Evolutionary conservation across 2,888 invertebrate species (phyloP).

Genomic region (Caenorhabditis auriculariae): DNA sequence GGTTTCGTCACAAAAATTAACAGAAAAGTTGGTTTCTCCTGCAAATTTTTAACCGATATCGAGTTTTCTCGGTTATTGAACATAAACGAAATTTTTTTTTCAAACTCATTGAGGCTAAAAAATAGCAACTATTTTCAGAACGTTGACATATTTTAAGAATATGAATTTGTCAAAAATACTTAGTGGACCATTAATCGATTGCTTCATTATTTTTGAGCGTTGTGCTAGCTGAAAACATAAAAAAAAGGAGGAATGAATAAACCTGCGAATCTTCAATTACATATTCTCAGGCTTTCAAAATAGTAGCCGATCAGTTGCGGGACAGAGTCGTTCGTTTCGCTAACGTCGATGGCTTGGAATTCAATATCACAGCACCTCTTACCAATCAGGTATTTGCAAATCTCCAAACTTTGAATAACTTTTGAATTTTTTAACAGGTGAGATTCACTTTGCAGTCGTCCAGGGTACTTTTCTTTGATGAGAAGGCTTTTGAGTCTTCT

Average conservation of each 20-base stretch:
- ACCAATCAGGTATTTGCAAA: slow-evolving; percentile 30
- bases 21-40: slow-evolving; percentile 26
- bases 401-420: not conserved
- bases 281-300: slow-evolving; percentile 32
- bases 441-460: slow-evolving; percentile 46
- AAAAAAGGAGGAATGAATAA: not conserved
- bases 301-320: slow-evolving; percentile 50
- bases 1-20: slow-evolving; percentile 55
- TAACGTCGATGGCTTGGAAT: slow-evolving; percentile 54
- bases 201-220: too few species aligned
- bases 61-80: too few species aligned
- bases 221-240: too few species aligned
- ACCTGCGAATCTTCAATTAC: not conserved
- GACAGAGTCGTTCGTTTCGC: slow-evolving; percentile 56
- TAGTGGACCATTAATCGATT: not conserved
- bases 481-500: slow-evolving; percentile 42
- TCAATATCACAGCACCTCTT: slow-evolving; percentile 56
- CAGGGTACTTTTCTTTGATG: slow-evolving; percentile 47
- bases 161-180: not conserved
- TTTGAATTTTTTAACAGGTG: slow-evolving; percentile 23
- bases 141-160: not conserved
- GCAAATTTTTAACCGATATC: too few species aligned
- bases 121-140: not conserved
- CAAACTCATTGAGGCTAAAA: not conserved
- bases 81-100: too few species aligned